Base-by-base conservation (phyloP, 2,113 vertebrate species). In the Sorex araneus region DNA sequence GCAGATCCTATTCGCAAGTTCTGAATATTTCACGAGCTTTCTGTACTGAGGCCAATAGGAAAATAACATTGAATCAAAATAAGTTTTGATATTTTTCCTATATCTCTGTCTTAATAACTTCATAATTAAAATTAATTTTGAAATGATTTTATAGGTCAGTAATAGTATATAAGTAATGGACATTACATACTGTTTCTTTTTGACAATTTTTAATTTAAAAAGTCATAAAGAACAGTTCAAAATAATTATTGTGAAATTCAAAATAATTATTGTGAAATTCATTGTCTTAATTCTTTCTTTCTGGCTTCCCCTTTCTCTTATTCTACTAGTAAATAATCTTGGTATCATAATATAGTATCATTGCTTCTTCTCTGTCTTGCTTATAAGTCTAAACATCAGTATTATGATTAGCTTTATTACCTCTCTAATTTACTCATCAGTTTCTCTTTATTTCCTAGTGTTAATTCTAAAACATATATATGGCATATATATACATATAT, bases 371-470 rank as follows among this genome's bases (percentile, higher is more conserved):
- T 6, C 36, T 28, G 76, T 11, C 3, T 19, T 63, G 90, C 25
- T 80, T 10, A 25, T 45, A 74, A 84, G 66, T 12, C 4, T 64
- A 23, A 78, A 75, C 7, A 45, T n/a, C 43, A 40, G 34, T 88
- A 7, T 15, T 66, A 45, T 28, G 66, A 80, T 50, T 43, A 36
- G 30, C 54, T 43, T 47, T 43, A 27, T 4, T 13, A 23, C 12
- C 76, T 34, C 36, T 87, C 28, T 34, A 66, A 83, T 89, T 86
- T 64, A 76, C 4, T 21, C 64, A 67, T 50, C 54, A 2, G 12
- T 89, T 69, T 50, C 78, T n/a, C 66, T 11, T 40, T 54, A 76
- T 91, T 91, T 85, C 54, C 28, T 50, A 50, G 6, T 73, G 9
- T 73, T 63, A 89, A 84, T 67, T 80, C 12, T 21, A 54, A 81